phyloP scores from a whole-genome alignment of 2,888 invertebrate species.

The Clitarchus hookeri region DNA sequence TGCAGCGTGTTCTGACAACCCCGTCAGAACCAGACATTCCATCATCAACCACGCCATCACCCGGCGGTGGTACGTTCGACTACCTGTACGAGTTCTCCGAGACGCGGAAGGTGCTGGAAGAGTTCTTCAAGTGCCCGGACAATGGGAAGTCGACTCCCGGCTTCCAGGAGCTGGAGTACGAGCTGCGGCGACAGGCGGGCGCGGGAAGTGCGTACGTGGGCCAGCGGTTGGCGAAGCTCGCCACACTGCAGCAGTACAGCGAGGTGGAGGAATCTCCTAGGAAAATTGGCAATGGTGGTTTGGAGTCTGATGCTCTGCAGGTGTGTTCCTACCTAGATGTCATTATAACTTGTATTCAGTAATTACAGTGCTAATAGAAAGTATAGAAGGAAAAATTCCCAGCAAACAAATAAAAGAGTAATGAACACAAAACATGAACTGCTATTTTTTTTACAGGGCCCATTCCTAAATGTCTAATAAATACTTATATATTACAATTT shows the following conservation, averaged over 20 bases:
- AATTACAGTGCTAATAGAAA: no score
- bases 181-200: constrained; percentile 68
- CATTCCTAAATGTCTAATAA: no score
- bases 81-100: constrained; percentile 92
- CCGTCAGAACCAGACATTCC: constrained; percentile 32
- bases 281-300: constrained; percentile 57
- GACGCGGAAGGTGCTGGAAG: constrained; percentile 88
- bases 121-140: constrained; percentile 82
- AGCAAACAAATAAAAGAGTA: no score
- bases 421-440: no score
- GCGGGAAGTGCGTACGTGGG: constrained; percentile 77
- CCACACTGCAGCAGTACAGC: constrained; percentile 47
- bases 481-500: no score
- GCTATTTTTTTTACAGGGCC: no score
- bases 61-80: constrained; percentile 71
- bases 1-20: constrained; percentile 37
- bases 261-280: constrained; percentile 61
- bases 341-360: no score
- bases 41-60: constrained; percentile 51
- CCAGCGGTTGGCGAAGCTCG: constrained; percentile 69
- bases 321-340: constrained; percentile 48
- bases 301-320: constrained; percentile 55
- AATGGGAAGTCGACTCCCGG: constrained; percentile 47
- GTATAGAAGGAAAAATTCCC: no score
- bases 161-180: constrained; percentile 68